Evolutionary conservation across 2,888 invertebrate species (phyloP).

Genomic region (Uropetala carovei): DNA sequence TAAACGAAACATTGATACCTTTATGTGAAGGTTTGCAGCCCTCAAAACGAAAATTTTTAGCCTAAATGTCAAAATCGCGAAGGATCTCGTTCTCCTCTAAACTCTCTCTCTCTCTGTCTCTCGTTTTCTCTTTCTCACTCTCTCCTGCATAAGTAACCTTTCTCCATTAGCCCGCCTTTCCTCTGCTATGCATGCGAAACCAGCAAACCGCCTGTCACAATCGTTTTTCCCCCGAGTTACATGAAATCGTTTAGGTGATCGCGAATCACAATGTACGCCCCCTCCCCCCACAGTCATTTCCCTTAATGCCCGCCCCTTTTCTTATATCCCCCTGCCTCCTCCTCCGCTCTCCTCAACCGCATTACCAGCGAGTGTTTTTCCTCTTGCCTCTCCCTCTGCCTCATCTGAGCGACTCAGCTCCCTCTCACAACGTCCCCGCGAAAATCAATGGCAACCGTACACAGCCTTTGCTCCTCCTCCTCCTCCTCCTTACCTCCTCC

Average conservation of each 20-base stretch:
- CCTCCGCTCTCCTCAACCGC: not conserved
- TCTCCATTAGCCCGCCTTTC: too few species aligned
- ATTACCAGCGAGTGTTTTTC: not conserved
- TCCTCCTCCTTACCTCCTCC: not conserved
- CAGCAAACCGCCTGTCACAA: not conserved
- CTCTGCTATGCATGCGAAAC: too few species aligned
- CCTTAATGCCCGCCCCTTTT: too few species aligned
- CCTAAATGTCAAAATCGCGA: not conserved
- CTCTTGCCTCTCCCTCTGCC: too few species aligned
- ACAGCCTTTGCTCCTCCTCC: not conserved
- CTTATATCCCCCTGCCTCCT: too few species aligned
- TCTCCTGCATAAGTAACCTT: conserved; percentile 2
- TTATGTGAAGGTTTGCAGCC: too few species aligned
- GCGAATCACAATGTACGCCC: not conserved
- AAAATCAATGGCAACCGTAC: conserved; percentile 61
- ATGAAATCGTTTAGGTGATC: not conserved
- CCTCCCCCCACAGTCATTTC: not conserved
- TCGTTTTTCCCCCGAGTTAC: not conserved
- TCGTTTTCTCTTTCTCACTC: conserved; percentile 1
- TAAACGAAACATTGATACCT: too few species aligned
- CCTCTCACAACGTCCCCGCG: conserved; percentile 12
- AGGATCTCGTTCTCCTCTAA: not conserved
- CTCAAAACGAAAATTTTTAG: too few species aligned
- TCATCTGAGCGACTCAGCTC: conserved; percentile 25
- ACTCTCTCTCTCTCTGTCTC: not conserved